Base-by-base conservation (phyloP, 2,888 invertebrate species). In the Drosophila dives region DNA sequence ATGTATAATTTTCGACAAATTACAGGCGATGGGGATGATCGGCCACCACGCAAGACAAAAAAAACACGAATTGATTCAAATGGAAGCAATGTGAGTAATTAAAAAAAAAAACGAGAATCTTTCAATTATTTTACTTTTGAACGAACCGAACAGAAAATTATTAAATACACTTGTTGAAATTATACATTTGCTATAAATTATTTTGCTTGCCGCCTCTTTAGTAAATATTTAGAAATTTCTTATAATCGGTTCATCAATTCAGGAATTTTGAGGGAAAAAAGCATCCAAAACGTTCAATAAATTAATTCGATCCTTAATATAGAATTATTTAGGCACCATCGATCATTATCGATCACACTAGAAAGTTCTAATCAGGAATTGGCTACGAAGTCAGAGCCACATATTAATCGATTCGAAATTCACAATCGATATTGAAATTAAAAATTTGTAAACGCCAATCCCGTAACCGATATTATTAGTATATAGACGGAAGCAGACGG, bases 1-100 rank as follows among this genome's bases (percentile, higher is more conserved):
- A 77, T 73, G 34, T 65, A 32, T 34, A 3, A 56, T 56, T 48
- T 58, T 62, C 59, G 42, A 26, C 45, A 74, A 69, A 64, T 80
- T 82, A 66, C 71, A 92, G 92, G 91, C 79, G 93, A 93, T 80
- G 88, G 89, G 49, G 91, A 91, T 53, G 92, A 91, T 55, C 86
- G 92, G 66, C 93, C 91, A 76, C 92, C 92, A 54, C 91, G 92
- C 73, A 93, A 93, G 89, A 29, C 29, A 29, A 93, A 93, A 89
- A 93, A 91, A 77, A 68, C 89, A 66, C 92, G 93, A 55, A 38
- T n/a, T 77, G 93, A 92, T 72, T 81, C 92, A 32, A 91, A 84
- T 87, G 91, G 83, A 75, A 90, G 83, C 81, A 91, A 86, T 88
- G 91, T 91, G 72, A 91, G 91, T 91, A 83, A 71, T 38, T 17